A percentile compares a stretch with the other conserved stretches of the same genome.
Evolutionary conservation across 2,113 vertebrate species (phyloP).

Genomic region (Fregata magnificens): DNA sequence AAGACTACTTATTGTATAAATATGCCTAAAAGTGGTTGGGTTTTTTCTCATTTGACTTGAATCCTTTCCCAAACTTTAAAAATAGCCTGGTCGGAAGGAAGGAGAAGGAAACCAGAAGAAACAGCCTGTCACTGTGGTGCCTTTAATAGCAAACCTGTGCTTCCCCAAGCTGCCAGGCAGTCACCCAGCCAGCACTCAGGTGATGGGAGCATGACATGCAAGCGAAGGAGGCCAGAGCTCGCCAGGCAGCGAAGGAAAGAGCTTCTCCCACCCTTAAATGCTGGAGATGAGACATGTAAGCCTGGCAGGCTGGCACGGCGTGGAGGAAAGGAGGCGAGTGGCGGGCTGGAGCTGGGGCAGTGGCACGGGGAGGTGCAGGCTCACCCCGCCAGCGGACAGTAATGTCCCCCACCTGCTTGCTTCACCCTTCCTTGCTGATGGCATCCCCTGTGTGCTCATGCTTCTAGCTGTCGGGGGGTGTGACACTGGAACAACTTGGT

Average conservation of each 20-base stretch:
- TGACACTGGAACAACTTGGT: neutral
- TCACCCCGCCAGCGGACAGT: neutral
- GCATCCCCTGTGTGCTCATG: accelerated
- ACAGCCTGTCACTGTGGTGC: neutral
- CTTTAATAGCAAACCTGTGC: neutral
- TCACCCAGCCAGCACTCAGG: neutral
- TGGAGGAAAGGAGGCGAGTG: neutral
- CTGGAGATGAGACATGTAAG: neutral
- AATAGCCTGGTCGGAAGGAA: neutral
- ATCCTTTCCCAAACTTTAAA: neutral
- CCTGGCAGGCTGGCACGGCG: accelerated
- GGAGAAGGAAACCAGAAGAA: neutral
- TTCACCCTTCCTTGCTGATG: neutral
- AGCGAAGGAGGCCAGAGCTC: neutral
- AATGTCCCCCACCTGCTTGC: neutral
- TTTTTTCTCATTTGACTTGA: neutral
- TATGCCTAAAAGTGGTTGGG: neutral
- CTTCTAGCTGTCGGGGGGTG: accelerated
- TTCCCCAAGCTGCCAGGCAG: neutral
- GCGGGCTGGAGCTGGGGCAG: neutral
- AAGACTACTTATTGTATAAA: neutral
- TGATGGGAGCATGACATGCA: accelerated
- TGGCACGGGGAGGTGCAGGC: neutral
- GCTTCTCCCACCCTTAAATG: neutral
- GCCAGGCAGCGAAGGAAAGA: neutral